Evolutionary conservation across 2,797 vertebrate genomes (phyloP), one percentile per base, ranked within the genome.

Genomic region (Clamator glandarius): DNA sequence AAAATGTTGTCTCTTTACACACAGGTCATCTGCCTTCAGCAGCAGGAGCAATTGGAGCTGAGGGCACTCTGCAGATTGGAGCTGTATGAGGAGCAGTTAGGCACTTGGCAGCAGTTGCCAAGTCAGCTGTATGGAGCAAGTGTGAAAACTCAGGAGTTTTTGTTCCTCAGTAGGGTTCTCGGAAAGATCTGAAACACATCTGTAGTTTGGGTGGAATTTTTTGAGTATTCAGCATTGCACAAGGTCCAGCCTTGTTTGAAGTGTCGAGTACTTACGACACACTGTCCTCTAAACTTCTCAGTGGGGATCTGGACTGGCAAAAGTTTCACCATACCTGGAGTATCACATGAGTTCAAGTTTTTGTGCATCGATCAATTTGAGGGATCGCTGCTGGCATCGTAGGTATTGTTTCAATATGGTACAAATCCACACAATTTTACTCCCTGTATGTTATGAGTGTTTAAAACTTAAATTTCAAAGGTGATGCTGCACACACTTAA

Each of bases 261-360:
- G 0, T 19, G 29, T 23, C 74, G 54, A 79, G n/a, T 77, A 33
- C 26, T 73, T 89, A 21, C 0, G 11, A 18, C 25, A 18, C 25
- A 73, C 44, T 59, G 46, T 79, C 55, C 23, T 82, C 33, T 26
- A 61, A 0, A 12, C 44, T 50, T 75, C 48, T 77, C 29, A 8
- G 39, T 58, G 41, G 9, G 48, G 11, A 24, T 39, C 62, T 58
- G 51, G 20, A 13, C 74, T 57, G 36, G 77, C 44, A 44, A 67
- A 61, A 67, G 23, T 15, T 59, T 87, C 16, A 17, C 29, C 31
- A 2, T 44, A 59, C 72, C 57, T 33, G 48, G 15, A 41, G 19
- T 3, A 1, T 50, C 12, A 15, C 0, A 1, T 5, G 28, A 73
- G 31, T 50, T 73, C 15, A 55, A 1, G 8, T 4, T 54, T 51